A percentile compares a stretch with the other conserved stretches of the same genome.
phyloP scores from a whole-genome alignment of 2,113 vertebrate genomes.

The Phaetusa simplex region DNA sequence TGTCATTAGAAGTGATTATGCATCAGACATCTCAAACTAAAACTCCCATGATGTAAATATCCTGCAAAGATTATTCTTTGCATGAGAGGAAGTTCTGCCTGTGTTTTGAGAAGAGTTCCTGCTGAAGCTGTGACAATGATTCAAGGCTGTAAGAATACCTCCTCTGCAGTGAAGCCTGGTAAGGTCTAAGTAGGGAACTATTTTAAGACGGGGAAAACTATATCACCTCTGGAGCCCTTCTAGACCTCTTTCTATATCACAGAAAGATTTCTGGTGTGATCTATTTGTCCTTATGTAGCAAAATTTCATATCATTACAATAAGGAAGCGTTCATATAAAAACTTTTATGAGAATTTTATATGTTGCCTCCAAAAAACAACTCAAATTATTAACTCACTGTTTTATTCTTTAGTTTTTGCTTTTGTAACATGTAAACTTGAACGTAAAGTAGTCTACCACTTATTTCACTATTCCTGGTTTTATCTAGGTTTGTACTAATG shows the following conservation, averaged over 20 bases:
- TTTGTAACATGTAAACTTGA: neutral
- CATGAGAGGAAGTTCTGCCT: neutral
- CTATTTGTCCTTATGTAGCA: neutral
- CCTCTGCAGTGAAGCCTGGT: neutral
- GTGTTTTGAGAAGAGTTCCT: neutral
- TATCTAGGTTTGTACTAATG: neutral
- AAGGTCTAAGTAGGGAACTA: neutral
- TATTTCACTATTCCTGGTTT: neutral
- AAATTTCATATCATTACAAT: neutral
- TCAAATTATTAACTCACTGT: neutral
- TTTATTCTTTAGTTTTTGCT: neutral
- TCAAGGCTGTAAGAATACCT: neutral
- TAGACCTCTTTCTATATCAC: neutral
- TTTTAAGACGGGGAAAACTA: neutral
- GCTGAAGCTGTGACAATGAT: neutral
- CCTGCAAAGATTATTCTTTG: neutral
- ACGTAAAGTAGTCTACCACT: neutral
- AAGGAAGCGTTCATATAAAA: neutral
- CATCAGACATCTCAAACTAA: neutral
- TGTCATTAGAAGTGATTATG: neutral
- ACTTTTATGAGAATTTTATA: neutral
- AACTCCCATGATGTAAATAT: neutral
- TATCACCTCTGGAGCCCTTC: neutral
- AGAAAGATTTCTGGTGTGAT: neutral
- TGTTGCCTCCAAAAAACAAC: neutral